These are phyloP conservation scores for Theretra japonica DNA, from an alignment of 2,888 invertebrate species.

Conservation along the genomic window DNA sequence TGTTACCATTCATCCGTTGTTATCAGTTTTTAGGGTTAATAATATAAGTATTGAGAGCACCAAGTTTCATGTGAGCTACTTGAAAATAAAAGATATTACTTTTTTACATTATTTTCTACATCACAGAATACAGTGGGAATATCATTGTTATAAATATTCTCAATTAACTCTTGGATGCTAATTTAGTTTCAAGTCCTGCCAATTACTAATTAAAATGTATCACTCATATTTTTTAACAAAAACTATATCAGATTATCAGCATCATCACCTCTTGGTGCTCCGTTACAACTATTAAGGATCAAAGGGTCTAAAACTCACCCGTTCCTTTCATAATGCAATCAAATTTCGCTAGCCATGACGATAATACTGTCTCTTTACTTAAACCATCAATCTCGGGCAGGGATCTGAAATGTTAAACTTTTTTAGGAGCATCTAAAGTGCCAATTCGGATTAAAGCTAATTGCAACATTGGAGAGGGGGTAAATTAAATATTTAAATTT, in stretches of 20 bases:
- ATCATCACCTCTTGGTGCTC: constrained; percentile 15
- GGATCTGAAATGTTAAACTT: constrained; percentile 85
- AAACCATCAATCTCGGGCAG: constrained; percentile 99
- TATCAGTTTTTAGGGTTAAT: background rate
- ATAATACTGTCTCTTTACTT: constrained; percentile 99
- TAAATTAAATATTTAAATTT: background rate
- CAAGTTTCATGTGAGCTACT: background rate
- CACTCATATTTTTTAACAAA: background rate
- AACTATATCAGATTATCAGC: background rate
- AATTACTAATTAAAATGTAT: background rate
- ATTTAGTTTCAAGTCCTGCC: background rate
- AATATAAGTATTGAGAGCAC: constrained; percentile 21
- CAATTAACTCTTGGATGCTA: background rate
- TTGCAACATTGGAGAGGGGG: background rate
- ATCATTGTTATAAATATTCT: too few relatives aligned
- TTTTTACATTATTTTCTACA: too few relatives aligned
- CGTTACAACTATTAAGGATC: background rate
- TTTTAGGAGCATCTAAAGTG: constrained; percentile 26
- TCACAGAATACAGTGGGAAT: too few relatives aligned
- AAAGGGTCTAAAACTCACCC: constrained; percentile 65
- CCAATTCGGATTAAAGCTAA: constrained; percentile 15
- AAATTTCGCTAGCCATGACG: constrained; percentile 99
- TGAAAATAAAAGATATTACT: too few relatives aligned
- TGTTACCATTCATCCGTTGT: background rate
- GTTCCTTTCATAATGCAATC: constrained; percentile 98